A percentile compares a stretch with the other conserved stretches of the same genome.
phyloP scores from a whole-genome alignment of 2,888 invertebrate genomes.

The Carterocephalus palaemon region DNA sequence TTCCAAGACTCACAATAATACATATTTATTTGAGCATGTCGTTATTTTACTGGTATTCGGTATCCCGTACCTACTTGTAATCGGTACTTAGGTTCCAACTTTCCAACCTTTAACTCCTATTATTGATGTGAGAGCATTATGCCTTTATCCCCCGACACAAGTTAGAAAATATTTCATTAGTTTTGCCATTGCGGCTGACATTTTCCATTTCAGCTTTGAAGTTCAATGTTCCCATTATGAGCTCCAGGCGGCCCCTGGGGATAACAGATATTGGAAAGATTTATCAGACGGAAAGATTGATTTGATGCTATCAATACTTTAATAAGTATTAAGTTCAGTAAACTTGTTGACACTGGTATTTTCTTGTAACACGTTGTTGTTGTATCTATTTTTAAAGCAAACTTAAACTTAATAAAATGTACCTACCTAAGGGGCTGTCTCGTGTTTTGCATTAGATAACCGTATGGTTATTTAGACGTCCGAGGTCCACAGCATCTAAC shows the following conservation, averaged over 20 bases:
- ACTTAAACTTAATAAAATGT: too few relatives aligned
- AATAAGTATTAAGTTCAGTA: too few relatives aligned
- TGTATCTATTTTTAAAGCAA: too few relatives aligned
- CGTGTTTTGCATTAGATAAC: too few relatives aligned
- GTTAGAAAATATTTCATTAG: conserved; percentile 12
- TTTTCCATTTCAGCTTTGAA: conserved; percentile 16
- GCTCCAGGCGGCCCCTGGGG: conserved; percentile 1
- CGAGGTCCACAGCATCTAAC: too few relatives aligned
- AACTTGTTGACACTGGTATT: too few relatives aligned
- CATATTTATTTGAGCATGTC: too few relatives aligned
- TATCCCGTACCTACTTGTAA: too few relatives aligned
- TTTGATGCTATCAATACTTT: conserved; percentile 1
- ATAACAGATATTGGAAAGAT: conserved; percentile 16
- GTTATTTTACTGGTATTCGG: conserved; percentile 30
- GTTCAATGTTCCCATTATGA: conserved; percentile 20
- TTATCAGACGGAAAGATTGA: conserved; percentile 16
- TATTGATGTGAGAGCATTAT: background rate
- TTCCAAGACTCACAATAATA: too few relatives aligned
- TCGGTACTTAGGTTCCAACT: background rate
- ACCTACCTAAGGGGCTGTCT: too few relatives aligned
- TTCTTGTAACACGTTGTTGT: too few relatives aligned
- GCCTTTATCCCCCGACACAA: background rate
- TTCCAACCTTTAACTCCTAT: background rate
- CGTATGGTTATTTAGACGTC: too few relatives aligned
- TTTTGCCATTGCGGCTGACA: conserved; percentile 9